Evolutionary conservation across 2,888 invertebrate species (phyloP).

Genomic region (Rotaria socialis): DNA sequence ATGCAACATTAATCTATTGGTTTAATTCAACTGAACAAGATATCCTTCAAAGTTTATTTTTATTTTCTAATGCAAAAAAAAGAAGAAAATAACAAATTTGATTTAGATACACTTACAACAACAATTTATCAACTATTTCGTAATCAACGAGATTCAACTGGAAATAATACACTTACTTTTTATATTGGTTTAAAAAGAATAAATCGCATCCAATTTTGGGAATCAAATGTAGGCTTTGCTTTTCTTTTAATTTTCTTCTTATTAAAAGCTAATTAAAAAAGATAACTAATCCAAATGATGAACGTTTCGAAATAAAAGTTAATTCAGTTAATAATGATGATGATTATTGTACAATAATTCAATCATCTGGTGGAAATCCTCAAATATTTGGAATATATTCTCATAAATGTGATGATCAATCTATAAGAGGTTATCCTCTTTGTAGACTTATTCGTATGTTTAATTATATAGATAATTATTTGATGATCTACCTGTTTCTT

Average conservation of each 20-base stretch:
- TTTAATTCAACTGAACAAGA: not conserved
- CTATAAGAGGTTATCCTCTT: not conserved
- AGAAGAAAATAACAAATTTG: not conserved
- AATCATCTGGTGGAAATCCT: not conserved
- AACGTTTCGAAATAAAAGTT: not conserved
- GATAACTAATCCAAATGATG: not conserved
- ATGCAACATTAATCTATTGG: slow-evolving; percentile 17
- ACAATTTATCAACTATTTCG: not conserved
- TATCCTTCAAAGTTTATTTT: not conserved
- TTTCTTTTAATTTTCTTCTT: not conserved
- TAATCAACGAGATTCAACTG: not conserved
- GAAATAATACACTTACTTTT: not conserved
- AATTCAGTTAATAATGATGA: not conserved
- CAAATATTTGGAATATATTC: not conserved
- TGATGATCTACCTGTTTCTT: not conserved
- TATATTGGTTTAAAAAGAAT: not conserved
- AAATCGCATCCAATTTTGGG: not conserved
- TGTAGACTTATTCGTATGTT: not conserved
- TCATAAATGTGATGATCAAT: not conserved
- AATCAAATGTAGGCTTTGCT: not conserved
- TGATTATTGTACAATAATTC: slow-evolving; percentile 34
- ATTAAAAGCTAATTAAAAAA: not conserved
- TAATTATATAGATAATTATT: no score
- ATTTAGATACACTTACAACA: not conserved
- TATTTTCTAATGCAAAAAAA: not conserved